A percentile compares a stretch with the other conserved stretches of the same genome.
Conservation (phyloP, 2,888 invertebrate species). For the Pterostichus niger region DNA sequence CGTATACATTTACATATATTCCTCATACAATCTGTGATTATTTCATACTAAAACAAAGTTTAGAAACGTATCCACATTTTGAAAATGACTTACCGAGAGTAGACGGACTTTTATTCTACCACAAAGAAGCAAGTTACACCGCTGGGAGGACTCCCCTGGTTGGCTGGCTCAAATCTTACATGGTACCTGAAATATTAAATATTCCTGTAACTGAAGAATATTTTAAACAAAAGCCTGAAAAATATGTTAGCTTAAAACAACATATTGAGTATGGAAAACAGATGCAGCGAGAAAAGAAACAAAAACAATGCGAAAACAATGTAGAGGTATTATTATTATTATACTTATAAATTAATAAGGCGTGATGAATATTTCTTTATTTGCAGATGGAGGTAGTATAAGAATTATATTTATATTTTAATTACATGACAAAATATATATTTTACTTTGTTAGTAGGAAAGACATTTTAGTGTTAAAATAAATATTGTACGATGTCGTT, state of each 20-base stretch:
- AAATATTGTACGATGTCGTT: not conserved
- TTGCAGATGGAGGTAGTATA: no score
- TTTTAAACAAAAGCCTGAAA: conserved; percentile 76
- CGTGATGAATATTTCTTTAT: no score
- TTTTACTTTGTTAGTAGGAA: not conserved
- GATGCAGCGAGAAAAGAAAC: conserved; percentile 72
- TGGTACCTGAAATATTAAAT: conserved; percentile 89
- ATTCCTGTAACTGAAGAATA: conserved; percentile 77
- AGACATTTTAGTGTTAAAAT: conserved; percentile 11
- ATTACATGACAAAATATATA: not conserved
- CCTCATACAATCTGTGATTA: conserved; percentile 78
- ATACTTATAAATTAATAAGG: not conserved
- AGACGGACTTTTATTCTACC: conserved; percentile 96
- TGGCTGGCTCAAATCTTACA: conserved; percentile 94
- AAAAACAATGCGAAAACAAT: not conserved
- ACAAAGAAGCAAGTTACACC: conserved; percentile 89
- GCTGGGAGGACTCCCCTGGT: conserved; percentile 92
- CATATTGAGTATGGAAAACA: conserved; percentile 77
- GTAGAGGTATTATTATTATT: conserved; percentile 57
- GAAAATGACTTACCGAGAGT: conserved; percentile 78
- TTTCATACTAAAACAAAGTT: conserved; percentile 77
- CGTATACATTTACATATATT: conserved; percentile 78
- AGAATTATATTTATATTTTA: no score
- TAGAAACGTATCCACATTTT: conserved; percentile 75
- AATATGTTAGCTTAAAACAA: conserved; percentile 78